Conservation (phyloP, 2,888 invertebrate species). For the Rhagophthalmus giganteus region DNA sequence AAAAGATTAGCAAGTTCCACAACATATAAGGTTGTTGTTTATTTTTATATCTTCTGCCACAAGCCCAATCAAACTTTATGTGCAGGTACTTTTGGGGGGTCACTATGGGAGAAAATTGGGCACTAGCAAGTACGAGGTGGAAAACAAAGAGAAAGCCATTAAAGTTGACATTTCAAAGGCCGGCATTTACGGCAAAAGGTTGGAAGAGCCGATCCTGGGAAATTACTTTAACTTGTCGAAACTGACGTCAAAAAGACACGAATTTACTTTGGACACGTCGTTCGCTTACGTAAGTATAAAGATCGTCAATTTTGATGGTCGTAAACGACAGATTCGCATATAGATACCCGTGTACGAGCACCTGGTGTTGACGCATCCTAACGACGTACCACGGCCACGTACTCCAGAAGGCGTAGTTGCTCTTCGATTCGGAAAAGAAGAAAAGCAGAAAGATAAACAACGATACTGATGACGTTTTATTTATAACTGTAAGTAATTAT, state of each 20-base stretch:
- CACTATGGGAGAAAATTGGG: conserved; percentile 54
- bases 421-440: conserved; percentile 5
- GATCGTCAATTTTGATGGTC: conserved; percentile 35
- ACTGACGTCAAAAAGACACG: conserved; percentile 57
- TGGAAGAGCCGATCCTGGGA: conserved; percentile 63
- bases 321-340: too few species aligned
- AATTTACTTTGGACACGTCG: conserved; percentile 63
- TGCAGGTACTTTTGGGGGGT: conserved; percentile 49
- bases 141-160: conserved; percentile 56
- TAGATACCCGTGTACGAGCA: conserved; percentile 75
- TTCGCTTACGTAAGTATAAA: conserved; percentile 57
- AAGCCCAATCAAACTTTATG: not conserved
- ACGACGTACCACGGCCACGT: conserved; percentile 59
- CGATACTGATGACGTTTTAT: too few species aligned
- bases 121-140: conserved; percentile 58
- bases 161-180: conserved; percentile 52
- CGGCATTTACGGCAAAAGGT: conserved; percentile 60
- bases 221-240: conserved; percentile 61
- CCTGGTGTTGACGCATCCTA: conserved; percentile 63
- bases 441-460: not conserved
- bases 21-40: conserved; percentile 66
- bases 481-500: too few species aligned
- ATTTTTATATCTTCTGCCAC: not conserved
- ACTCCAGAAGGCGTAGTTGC: conserved; percentile 21
- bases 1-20: conserved; percentile 73